A percentile compares a stretch with the other conserved stretches of the same genome.
Conservation (phyloP, 2,888 invertebrate genomes). For the Tricholauxania praeusta region DNA sequence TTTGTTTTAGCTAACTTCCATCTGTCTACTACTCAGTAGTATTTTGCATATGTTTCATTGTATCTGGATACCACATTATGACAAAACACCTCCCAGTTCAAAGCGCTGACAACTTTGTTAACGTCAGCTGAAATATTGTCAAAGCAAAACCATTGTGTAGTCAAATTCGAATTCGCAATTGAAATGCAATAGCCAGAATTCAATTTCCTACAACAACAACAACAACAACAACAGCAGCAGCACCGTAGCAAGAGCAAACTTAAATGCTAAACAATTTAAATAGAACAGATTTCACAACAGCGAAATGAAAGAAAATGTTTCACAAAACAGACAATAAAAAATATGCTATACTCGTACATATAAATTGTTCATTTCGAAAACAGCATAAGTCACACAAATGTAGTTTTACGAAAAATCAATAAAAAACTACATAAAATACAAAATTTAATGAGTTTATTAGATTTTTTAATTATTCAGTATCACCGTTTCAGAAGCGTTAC, state of each 20-base stretch:
- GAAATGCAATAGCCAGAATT: conserved; percentile 29
- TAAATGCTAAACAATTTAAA: conserved; percentile 10
- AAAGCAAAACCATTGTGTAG: not conserved
- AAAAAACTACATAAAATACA: too few relatives aligned
- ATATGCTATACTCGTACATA: not conserved
- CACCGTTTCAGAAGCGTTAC: too few relatives aligned
- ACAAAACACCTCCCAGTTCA: not conserved
- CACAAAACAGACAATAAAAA: conserved; percentile 9
- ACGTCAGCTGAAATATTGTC: conserved; percentile 16
- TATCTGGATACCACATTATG: too few relatives aligned
- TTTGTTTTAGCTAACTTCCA: not conserved
- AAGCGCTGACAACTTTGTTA: conserved; percentile 10
- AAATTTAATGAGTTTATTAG: too few relatives aligned
- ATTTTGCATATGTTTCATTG: too few relatives aligned
- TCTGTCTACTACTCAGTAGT: not conserved
- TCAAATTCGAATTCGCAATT: conserved; percentile 14
- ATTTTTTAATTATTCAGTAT: too few relatives aligned
- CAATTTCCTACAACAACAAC: not conserved
- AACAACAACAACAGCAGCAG: not conserved
- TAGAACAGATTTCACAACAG: not conserved
- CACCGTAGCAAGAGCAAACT: conserved; percentile 1
- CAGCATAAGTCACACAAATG: too few relatives aligned
- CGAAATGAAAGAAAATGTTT: not conserved
- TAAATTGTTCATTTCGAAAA: too few relatives aligned
- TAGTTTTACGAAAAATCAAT: too few relatives aligned